These are phyloP conservation scores for Daptonema setosum DNA, from an alignment of 2,888 invertebrate genomes.

Conservation along the genomic window DNA sequence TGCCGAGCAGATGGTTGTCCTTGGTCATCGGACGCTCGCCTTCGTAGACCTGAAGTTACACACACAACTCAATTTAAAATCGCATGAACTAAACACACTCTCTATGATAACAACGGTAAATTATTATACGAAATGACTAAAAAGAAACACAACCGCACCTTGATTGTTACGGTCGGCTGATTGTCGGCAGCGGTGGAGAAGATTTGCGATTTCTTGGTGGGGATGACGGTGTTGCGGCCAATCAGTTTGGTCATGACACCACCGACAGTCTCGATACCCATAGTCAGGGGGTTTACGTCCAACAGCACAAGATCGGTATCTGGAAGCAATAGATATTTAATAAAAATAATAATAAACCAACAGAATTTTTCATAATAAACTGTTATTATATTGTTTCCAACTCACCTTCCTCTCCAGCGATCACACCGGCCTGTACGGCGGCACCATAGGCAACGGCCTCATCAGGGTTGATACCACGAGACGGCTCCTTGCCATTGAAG, in stretches of 20 bases:
- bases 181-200: conserved; percentile 98
- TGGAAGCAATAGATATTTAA: too few species aligned
- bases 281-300: conserved; percentile 90
- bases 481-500: conserved; percentile 93
- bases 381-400: neutral
- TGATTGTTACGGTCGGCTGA: conserved; percentile 94
- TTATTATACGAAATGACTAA: neutral
- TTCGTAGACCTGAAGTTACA: conserved; percentile 50
- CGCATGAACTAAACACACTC: too few species aligned
- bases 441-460: conserved; percentile 97
- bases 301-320: conserved; percentile 61
- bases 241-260: conserved; percentile 99
- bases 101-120: too few species aligned
- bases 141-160: conserved; percentile 31
- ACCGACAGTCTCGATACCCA: conserved; percentile 98
- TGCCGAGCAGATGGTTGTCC: conserved; percentile 92
- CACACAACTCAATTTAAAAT: too few species aligned
- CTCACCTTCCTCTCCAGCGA: conserved; percentile 69
- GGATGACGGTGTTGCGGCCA: conserved; percentile 89
- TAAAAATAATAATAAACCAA: neutral
- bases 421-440: conserved; percentile 90
- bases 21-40: conserved; percentile 99
- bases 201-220: conserved; percentile 95
- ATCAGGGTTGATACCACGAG: conserved; percentile 91
- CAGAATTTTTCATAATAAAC: too few species aligned